phyloP scores from a whole-genome alignment of 2,797 vertebrate genomes.

The Poeciliopsis infans region DNA sequence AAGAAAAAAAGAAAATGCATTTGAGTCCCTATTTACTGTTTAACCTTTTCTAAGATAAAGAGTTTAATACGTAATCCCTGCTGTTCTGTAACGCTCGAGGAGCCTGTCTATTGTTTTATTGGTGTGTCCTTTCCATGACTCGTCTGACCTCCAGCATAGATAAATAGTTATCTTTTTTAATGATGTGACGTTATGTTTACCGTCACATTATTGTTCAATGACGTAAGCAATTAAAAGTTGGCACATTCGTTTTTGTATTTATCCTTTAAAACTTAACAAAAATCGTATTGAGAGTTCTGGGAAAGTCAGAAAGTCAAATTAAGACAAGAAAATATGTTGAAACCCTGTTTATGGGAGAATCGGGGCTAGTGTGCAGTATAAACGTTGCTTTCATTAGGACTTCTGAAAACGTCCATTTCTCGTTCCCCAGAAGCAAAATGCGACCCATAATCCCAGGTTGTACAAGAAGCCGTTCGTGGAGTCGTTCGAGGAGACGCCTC shows the following conservation, averaged over 20 bases:
- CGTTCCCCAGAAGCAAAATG: slow-evolving; percentile 76
- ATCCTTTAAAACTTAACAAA: not conserved
- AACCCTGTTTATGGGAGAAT: not conserved
- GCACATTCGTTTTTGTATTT: not conserved
- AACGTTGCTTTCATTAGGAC: not conserved
- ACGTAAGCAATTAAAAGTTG: not conserved
- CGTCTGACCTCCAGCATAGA: slow-evolving; percentile 7
- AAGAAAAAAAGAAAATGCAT: not conserved
- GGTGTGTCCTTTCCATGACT: slow-evolving; percentile 25
- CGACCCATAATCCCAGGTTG: slow-evolving; percentile 82
- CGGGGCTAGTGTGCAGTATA: not conserved
- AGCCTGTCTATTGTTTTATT: not conserved
- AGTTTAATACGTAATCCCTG: not conserved
- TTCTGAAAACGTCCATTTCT: not conserved
- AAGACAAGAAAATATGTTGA: not conserved
- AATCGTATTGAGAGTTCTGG: not conserved
- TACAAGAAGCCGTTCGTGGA: slow-evolving; percentile 92
- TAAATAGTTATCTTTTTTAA: slow-evolving; percentile 24
- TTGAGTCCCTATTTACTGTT: not conserved
- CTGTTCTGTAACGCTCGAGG: not conserved
- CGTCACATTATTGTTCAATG: not conserved
- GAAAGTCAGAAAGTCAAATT: not conserved
- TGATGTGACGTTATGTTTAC: too few species aligned
- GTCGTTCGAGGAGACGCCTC: slow-evolving; percentile 94
- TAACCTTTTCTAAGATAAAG: not conserved